phyloP scores from a whole-genome alignment of 2,113 vertebrate species.

The Felis catus region F.catus_Fca126_mat1.0 CM031416.1:68607001-68607500 shows the following conservation, averaged over 20 bases:
- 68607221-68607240: neutral
- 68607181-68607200: neutral
- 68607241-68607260: neutral
- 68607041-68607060: neutral
- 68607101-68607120: neutral
- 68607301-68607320: neutral
- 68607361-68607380: neutral
- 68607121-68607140: neutral
- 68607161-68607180: neutral
- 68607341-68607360: neutral
- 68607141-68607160: neutral
- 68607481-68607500: neutral
- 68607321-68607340: neutral
- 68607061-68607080: neutral
- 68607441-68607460: constrained; percentile 14
- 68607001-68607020: neutral
- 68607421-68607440: constrained; percentile 37
- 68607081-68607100: neutral
- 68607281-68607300: neutral
- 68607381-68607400: neutral
- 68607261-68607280: neutral
- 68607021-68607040: neutral
- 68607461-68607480: constrained; percentile 48
- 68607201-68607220: neutral
- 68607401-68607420: constrained; percentile 20